Evolutionary conservation across 2,797 vertebrate genomes (phyloP).

Genomic region (Ctenopoma kingsleyae): DNA sequence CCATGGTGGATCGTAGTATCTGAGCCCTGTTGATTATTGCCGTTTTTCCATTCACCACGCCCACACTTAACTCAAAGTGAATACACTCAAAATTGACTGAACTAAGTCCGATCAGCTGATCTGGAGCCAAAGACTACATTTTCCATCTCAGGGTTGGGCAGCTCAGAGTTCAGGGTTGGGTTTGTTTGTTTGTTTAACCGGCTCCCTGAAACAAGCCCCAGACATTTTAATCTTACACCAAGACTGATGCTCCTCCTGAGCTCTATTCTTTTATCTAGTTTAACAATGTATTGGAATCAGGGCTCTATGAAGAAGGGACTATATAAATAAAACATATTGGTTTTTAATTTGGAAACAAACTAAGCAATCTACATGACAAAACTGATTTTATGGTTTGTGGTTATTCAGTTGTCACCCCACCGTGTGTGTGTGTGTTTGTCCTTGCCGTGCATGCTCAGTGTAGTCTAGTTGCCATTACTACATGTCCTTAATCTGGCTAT

Average conservation of each 20-base stretch:
- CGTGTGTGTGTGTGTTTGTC: constrained; percentile 1
- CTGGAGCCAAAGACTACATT: not conserved
- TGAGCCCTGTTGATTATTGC: not conserved
- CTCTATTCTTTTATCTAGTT: not conserved
- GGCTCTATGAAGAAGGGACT: not conserved
- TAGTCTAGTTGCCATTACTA: constrained; percentile 12
- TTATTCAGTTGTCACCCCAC: not conserved
- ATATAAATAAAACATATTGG: constrained; percentile 6
- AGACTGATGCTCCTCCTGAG: not conserved
- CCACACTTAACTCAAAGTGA: not conserved
- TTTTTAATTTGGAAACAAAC: constrained; percentile 1
- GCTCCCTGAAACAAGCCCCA: not conserved
- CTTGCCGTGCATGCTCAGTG: constrained; percentile 6
- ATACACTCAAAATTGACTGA: not conserved
- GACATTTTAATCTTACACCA: constrained; percentile 4
- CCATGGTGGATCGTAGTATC: not conserved
- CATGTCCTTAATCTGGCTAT: constrained; percentile 48
- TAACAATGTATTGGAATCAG: not conserved
- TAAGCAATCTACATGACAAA: constrained; percentile 6
- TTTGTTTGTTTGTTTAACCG: not conserved
- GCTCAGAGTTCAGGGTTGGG: not conserved
- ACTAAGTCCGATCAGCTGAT: not conserved
- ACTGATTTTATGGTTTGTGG: constrained; percentile 4
- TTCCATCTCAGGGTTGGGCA: not conserved
- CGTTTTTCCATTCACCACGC: not conserved